phyloP scores from a whole-genome alignment of 2,797 vertebrate species.

The Muscicapa striata region DNA sequence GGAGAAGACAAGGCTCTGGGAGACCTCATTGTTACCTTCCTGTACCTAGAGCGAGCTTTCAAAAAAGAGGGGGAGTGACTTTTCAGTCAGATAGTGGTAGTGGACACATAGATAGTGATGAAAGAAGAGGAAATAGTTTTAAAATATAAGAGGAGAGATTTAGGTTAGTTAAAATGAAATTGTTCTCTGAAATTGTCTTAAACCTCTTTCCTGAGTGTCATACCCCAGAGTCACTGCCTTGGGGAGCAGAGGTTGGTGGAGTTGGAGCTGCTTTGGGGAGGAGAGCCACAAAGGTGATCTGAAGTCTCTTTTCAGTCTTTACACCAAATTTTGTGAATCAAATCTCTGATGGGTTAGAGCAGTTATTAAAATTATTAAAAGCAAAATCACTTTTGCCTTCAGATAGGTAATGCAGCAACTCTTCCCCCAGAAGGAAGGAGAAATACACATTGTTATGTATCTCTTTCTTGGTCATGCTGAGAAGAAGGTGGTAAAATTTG shows the following conservation, averaged over 20 bases:
- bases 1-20: background rate
- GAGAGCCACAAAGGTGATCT: background rate
- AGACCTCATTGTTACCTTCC: background rate
- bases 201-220: background rate
- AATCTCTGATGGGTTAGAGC: background rate
- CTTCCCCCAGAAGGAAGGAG: background rate
- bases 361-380: background rate
- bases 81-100: background rate
- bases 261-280: background rate
- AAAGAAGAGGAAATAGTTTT: background rate
- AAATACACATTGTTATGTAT: rapidly evolving
- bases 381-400: background rate
- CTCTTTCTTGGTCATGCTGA: background rate
- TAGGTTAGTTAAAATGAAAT: background rate
- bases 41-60: background rate
- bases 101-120: background rate
- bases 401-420: background rate
- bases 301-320: background rate
- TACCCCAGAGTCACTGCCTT: background rate
- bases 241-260: background rate
- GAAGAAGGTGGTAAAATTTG: background rate
- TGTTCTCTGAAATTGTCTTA: background rate
- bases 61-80: background rate
- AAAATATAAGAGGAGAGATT: background rate
- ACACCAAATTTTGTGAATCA: background rate